These are phyloP conservation scores for Typhlichthys subterraneus DNA, from an alignment of 2,797 vertebrate species.

Conservation along the genomic window DNA sequence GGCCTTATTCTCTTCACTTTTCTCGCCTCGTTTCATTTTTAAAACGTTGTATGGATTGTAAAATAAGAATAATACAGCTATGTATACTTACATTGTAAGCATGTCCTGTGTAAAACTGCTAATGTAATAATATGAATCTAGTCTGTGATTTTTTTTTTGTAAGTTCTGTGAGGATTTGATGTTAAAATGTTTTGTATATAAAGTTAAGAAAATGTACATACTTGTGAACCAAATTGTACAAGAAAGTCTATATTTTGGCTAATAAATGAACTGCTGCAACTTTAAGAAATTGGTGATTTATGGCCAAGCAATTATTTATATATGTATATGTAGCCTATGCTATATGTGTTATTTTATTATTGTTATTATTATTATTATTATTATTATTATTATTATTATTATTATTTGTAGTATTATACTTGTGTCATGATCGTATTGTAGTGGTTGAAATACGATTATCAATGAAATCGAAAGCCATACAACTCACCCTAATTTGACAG, in stretches of 20 bases:
- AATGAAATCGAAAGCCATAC: conserved; percentile 51
- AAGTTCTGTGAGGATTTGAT: conserved; percentile 89
- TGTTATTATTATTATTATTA: no score
- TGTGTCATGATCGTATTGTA: conserved; percentile 42
- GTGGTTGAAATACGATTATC: conserved; percentile 34
- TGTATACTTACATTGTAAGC: conserved; percentile 96
- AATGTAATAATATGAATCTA: conserved; percentile 90
- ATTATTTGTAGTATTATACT: conserved; percentile 1
- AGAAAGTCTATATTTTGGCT: conserved; percentile 99
- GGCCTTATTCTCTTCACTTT: conserved; percentile 53
- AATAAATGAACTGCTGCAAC: conserved; percentile 99
- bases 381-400: neutral
- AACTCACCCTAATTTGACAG: conserved; percentile 57
- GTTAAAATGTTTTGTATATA: conserved; percentile 95
- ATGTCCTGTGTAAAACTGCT: conserved; percentile 95
- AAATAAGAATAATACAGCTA: conserved; percentile 84
- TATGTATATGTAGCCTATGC: conserved; percentile 18
- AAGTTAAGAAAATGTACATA: conserved; percentile 97
- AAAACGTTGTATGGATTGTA: conserved; percentile 91
- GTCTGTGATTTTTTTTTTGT: conserved; percentile 83
- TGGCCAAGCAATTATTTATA: conserved; percentile 48
- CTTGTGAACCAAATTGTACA: conserved; percentile 99
- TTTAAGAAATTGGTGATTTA: conserved; percentile 75
- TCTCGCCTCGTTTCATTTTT: conserved; percentile 65
- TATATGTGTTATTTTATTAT: no score